Conservation (phyloP, 2,113 vertebrate genomes). For the Orientallactaga bullata region DNA sequence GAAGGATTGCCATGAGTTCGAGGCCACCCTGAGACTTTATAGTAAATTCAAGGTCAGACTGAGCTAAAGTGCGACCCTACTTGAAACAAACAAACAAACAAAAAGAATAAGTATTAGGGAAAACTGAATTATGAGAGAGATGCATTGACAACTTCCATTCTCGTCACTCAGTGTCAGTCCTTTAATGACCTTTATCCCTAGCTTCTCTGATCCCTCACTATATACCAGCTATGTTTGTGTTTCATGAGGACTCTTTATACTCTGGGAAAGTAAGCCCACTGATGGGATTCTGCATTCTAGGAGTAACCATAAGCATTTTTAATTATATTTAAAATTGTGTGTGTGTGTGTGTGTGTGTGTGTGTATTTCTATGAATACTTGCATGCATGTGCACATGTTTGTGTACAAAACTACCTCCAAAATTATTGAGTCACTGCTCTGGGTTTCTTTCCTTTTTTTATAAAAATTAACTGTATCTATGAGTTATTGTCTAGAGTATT, state of each 20-base stretch:
- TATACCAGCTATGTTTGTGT: neutral
- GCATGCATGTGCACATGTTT: neutral
- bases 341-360: neutral
- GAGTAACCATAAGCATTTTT: neutral
- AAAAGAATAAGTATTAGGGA: neutral
- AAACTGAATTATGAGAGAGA: neutral
- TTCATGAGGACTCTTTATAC: neutral
- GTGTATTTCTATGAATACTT: neutral
- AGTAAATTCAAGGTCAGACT: no score
- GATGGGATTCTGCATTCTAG: neutral
- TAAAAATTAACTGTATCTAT: conserved; percentile 35
- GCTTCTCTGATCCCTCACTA: neutral
- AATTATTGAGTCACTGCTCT: neutral
- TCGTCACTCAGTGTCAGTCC: conserved; percentile 25
- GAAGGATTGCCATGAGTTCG: no score
- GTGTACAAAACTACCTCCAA: neutral
- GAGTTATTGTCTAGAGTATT: neutral
- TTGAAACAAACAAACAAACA: no score
- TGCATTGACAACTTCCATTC: neutral
- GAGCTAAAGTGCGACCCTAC: no score
- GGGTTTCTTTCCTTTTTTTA: conserved; percentile 20
- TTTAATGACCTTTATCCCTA: neutral
- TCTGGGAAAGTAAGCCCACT: neutral
- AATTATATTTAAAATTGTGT: conserved; percentile 15
- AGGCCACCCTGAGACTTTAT: no score